Evolutionary conservation across 2,797 vertebrate species (phyloP), one percentile per base, ranked within the genome.

Genomic region (Phrynocephalus guinanensis): DNA sequence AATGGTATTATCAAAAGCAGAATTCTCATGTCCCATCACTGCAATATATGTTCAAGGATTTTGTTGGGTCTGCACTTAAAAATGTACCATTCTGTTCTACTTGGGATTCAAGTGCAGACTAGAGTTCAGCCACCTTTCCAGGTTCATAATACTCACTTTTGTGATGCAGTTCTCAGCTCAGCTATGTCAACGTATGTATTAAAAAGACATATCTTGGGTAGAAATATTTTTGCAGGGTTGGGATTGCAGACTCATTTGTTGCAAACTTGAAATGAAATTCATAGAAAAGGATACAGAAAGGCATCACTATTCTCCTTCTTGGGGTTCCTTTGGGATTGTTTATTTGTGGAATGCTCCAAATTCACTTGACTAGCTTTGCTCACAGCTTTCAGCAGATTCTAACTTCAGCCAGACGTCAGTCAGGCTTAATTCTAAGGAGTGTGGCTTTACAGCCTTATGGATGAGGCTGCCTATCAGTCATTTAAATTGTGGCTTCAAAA

Each of bases 401-500:
- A 13, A 78, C 20, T 78, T 78, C 56, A 70, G 70, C 2, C 7
- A 20, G 28, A 18, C 20, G 16, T 68, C 67, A 70, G 16, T 30
- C 18, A 68, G 44, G 38, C 56, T 77, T 48, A 76, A 85, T 67
- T 67, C n/a, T 66, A 85, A 78, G 38, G 28, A 30, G 44, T 30
- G 20, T 33, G 84, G 22, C 63, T 79, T 86, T 52, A 70, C 44
- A 33, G 24, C 50, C 68, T 79, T 79, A 79, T 56, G 16, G 44
- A 56, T 16, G 28, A 66, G 28, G 28, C 28, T 86, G 76, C 78
- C 44, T 2, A 30, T 68, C 52, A 80, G 83, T 83, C 63, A 85
- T 80, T 87, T 60, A 48, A 90, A 84, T 5, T 26, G 15, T 77
- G 18, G 84, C 81, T 88, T 83, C 30, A 67, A 77, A 87, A 67